Base-by-base conservation (phyloP, 2,888 invertebrate genomes). In the Ptilodon capucinus region DNA sequence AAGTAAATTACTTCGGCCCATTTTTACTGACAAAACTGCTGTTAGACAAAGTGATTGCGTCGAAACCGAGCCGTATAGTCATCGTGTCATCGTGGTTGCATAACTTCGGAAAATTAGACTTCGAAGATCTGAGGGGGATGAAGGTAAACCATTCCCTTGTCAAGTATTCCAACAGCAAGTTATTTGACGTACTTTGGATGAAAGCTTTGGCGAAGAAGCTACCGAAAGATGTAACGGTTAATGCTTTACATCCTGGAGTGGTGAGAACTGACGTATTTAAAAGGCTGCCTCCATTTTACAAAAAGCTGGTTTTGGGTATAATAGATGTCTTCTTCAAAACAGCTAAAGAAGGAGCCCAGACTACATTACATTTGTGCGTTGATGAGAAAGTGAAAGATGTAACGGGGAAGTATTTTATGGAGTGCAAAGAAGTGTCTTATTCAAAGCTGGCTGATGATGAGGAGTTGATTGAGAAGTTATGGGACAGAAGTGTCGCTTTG, bases 181-280 rank as follows among this genome's bases (percentile, higher is more conserved):
- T 92, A 0, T 85, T 77, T 51, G 76, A 85, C 35, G 53, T 92
- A 1, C 60, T 92, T 2, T 88, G 86, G 78, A 76, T 78, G 9
- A 88, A 81, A 42, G 90, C 88, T 4, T 69, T 92, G 11, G 79
- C 81, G 0, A 83, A 79, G 32, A 69, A 76, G 19, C 54, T 91
- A 2, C 81, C 86, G 1, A 62, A 64, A 9, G 94, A 93, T 3
- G 94, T 97, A 0, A 95, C 95, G 0, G 95, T 93, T 0, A 97
- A 97, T 73, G 94, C 94, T 57, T 79, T 97, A 41, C 97, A 97
- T 83, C 97, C 97, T 0, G 97, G 97, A 9, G 85, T 95, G 76
- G 95, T 97, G 30, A 94, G 94, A 73, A 95, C 95, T 0, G 94
- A 95, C 18, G 96, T 96, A 42, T 96, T 95, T 92, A 91, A 94